phyloP scores from a whole-genome alignment of 2,113 vertebrate species.

The Protomyctophum bolini region DNA sequence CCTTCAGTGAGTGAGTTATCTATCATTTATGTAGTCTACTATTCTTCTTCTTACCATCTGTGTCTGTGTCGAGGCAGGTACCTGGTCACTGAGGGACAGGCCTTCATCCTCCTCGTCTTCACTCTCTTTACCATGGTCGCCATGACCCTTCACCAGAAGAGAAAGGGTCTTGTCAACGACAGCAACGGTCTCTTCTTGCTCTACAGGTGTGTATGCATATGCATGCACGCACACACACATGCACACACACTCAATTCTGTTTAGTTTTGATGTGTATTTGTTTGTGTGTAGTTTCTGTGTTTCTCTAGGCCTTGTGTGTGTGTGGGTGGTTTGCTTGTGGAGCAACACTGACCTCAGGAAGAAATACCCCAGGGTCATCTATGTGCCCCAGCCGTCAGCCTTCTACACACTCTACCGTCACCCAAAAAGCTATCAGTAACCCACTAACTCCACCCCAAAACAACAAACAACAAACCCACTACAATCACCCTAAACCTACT shows the following conservation, averaged over 20 bases:
- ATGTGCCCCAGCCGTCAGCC: slow-evolving; percentile 88
- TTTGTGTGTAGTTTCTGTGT: slow-evolving; percentile 74
- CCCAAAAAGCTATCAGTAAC: not conserved
- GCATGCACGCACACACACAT: not conserved
- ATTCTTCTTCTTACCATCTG: not conserved
- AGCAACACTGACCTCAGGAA: slow-evolving; percentile 82
- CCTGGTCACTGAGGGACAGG: slow-evolving; percentile 91
- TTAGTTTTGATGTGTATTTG: not conserved
- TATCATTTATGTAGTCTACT: not conserved
- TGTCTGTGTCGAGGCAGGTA: slow-evolving; percentile 78
- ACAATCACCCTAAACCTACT: too few relatives aligned
- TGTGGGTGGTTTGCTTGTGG: slow-evolving; percentile 90
- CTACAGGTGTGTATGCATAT: slow-evolving; percentile 56
- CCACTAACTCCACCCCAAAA: too few relatives aligned
- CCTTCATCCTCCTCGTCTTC: slow-evolving; percentile 91
- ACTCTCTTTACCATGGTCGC: slow-evolving; percentile 91
- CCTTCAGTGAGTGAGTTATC: too few relatives aligned
- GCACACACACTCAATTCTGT: not conserved
- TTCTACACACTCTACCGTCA: slow-evolving; percentile 83
- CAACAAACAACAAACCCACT: too few relatives aligned
- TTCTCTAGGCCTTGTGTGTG: slow-evolving; percentile 79
- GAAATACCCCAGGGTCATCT: slow-evolving; percentile 89
- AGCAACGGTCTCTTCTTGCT: slow-evolving; percentile 89
- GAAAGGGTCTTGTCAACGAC: slow-evolving; percentile 81
- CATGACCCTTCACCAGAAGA: slow-evolving; percentile 85